Base-by-base conservation (phyloP, 2,113 vertebrate species). In the Vidua macroura region DNA sequence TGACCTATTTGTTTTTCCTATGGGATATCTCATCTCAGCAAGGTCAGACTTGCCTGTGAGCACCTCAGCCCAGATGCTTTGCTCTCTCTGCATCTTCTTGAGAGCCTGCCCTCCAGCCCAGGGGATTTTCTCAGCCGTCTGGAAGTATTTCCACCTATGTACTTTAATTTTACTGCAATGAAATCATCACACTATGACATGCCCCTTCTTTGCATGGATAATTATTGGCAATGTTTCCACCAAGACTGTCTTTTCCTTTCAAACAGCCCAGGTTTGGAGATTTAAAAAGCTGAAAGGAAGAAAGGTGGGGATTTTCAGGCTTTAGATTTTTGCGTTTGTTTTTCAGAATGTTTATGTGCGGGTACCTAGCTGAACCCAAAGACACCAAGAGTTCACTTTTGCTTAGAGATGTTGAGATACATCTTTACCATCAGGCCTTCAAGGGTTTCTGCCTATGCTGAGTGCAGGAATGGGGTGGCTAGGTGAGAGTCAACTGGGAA, bases 1-100 rank as follows among this genome's bases (percentile, higher is more conserved):
- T 90, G 56, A 93, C 75, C 46, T 90, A 64, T 88, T 88, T 95
- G 62, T 23, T 85, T 95, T 90, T 91, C 53, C 56, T 87, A 41
- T 48, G 53, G 11, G 28, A 53, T 63, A 23, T 93, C 53, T 92
- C 48, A 63, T 72, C 77, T 91, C 66, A 76, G 41, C 85, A 88
- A 91, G 52, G 35, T 88, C 78, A 94, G 58, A 37, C n/a, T 73
- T 95, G 75, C 79, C 67, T 93, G 33, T 37, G 43, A 94, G 43
- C 78, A 51, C 19, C 81, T 90, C 62, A 76, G 63, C 7, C 28
- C 70, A 83, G 78, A 79, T 67, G 49, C n/a, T 87, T 82, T 88
- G 15, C n/a, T 25, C 37, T 79, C 49, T 76, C 63, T 92, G 20
- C 6, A 18, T 44, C 62, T 93, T 85, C 37, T 76, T 39, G 41